phyloP scores from a whole-genome alignment of 2,888 invertebrate genomes.

The Theodoxus fluviatilis region DNA sequence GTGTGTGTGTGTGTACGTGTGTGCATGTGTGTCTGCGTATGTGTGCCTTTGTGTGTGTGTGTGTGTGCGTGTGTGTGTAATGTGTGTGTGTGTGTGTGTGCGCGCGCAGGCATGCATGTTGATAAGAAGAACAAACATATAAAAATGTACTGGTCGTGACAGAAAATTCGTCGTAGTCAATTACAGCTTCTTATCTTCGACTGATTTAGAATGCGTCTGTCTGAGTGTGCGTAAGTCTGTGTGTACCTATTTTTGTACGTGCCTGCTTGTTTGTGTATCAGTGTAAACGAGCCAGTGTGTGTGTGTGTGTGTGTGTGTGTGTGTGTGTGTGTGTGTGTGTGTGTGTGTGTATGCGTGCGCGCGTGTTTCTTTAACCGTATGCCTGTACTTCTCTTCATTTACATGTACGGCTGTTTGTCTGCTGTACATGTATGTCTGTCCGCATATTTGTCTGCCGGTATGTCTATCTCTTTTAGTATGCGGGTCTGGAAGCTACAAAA shows the following conservation, averaged over 20 bases:
- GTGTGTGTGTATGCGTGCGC: constrained; percentile 2
- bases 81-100: constrained; percentile 15
- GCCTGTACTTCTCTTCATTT: not conserved
- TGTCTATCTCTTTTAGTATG: not conserved
- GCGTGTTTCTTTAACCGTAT: not conserved
- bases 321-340: constrained; percentile 14
- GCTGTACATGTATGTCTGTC: constrained; percentile 15
- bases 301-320: constrained; percentile 8
- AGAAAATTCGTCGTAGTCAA: no score
- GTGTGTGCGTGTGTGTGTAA: not conserved
- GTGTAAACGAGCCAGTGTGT: no score
- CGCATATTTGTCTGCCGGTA: not conserved
- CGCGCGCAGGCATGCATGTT: no score
- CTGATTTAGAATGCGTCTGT: not conserved
- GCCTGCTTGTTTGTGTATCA: not conserved
- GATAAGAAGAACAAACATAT: no score
- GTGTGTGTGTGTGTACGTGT: not conserved
- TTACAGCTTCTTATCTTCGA: not conserved
- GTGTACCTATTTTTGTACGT: not conserved
- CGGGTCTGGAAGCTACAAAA: no score
- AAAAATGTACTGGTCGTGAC: no score
- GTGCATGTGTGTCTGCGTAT: not conserved
- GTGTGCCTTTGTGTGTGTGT: not conserved
- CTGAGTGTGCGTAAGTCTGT: constrained; percentile 1
- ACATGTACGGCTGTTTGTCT: constrained; percentile 5